Conservation (phyloP, 2,113 vertebrate species). For the Stigmatopora nigra region DNA sequence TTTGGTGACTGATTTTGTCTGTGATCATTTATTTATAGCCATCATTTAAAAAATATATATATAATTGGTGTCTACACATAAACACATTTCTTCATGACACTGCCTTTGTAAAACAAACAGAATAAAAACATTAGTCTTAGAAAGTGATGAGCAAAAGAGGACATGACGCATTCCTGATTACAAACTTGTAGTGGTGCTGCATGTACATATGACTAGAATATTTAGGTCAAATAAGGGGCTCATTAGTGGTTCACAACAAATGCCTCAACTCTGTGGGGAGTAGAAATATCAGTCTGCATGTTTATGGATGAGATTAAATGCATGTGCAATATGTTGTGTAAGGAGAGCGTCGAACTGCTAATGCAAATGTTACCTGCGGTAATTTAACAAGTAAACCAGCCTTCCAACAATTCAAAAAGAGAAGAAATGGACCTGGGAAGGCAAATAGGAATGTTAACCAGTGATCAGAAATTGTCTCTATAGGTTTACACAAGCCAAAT, state of each 20-base stretch:
- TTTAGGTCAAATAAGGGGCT: conserved; percentile 53
- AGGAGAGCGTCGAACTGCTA: conserved; percentile 39
- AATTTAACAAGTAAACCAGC: conserved; percentile 54
- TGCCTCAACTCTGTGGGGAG: conserved; percentile 43
- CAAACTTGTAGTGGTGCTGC: conserved; percentile 24
- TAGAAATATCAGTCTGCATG: conserved; percentile 40
- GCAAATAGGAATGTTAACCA: background rate
- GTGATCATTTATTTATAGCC: conserved; percentile 23
- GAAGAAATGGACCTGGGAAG: conserved; percentile 1
- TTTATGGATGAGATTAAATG: conserved; percentile 48
- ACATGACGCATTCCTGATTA: conserved; percentile 37
- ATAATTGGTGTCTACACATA: conserved; percentile 7
- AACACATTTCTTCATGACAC: background rate
- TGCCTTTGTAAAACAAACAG: conserved; percentile 26
- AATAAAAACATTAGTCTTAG: conserved; percentile 3
- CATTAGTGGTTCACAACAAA: conserved; percentile 51
- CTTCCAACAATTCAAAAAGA: conserved; percentile 1
- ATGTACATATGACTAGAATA: conserved; percentile 47
- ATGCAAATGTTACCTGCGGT: conserved; percentile 39
- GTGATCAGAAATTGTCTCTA: background rate
- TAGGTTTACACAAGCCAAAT: too few species aligned
- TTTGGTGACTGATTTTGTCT: background rate
- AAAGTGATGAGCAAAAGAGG: conserved; percentile 18
- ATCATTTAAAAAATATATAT: background rate
- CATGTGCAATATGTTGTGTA: conserved; percentile 14